Conservation (phyloP, 92 coral and sea anemone genomes). For the Palythoa grandis region DNA sequence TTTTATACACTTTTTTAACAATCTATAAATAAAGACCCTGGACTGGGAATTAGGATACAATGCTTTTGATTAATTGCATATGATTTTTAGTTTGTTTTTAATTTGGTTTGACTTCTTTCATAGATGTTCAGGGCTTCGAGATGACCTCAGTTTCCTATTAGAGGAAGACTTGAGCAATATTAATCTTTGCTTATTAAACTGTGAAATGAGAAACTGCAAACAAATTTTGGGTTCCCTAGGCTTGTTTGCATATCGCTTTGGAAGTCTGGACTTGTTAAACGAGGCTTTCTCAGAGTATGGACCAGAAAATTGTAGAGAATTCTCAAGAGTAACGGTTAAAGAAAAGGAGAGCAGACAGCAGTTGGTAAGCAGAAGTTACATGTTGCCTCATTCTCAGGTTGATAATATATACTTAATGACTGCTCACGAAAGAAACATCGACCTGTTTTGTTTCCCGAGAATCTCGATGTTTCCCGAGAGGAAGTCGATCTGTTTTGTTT, state of each 20-base stretch:
- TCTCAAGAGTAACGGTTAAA: conserved; percentile 46
- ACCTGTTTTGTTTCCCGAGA: no score
- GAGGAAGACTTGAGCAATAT: conserved; percentile 56
- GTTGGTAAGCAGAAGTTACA: conserved; percentile 43
- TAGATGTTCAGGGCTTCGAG: conserved; percentile 51
- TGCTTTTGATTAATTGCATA: not conserved
- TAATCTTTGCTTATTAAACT: conserved; percentile 56
- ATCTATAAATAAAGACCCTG: no score
- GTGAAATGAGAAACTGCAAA: conserved; percentile 57
- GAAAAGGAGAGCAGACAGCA: conserved; percentile 55
- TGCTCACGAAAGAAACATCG: no score
- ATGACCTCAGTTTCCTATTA: conserved; percentile 45
- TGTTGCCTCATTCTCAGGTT: conserved; percentile 62
- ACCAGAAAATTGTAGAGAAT: conserved; percentile 56
- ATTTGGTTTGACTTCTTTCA: not conserved
- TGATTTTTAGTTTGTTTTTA: not conserved
- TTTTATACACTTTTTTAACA: not conserved
- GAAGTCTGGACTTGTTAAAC: conserved; percentile 47
- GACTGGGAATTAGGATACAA: no score
- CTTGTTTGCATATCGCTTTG: conserved; percentile 52
- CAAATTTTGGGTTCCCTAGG: conserved; percentile 59
- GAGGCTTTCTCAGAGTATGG: conserved; percentile 56
- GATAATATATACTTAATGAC: no score
- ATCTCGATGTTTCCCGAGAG: no score
- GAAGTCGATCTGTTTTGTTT: no score